Conservation (phyloP, 2,888 invertebrate species). For the Eurois occulta region DNA sequence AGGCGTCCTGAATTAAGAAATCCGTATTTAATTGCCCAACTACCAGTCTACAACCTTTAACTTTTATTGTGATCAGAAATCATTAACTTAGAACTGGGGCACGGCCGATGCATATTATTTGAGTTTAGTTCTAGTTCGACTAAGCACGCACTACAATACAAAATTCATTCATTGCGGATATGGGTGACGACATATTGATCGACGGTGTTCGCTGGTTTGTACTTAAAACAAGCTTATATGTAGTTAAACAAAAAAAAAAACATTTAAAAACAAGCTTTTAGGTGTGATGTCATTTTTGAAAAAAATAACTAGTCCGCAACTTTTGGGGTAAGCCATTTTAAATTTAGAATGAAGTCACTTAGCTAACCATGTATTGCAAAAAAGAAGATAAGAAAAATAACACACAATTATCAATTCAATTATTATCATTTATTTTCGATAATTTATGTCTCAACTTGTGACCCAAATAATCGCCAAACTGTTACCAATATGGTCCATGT, state of each 20-base stretch:
- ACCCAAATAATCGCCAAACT: background rate
- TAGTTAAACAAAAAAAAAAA: background rate
- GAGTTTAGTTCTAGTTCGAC: constrained; percentile 26
- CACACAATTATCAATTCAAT: no score
- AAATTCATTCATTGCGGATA: background rate
- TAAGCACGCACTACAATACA: background rate
- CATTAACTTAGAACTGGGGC: constrained; percentile 57
- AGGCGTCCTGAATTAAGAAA: constrained; percentile 62
- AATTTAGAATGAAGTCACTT: background rate
- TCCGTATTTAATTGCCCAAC: constrained; percentile 55
- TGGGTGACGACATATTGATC: background rate
- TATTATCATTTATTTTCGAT: no score
- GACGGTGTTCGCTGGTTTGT: background rate
- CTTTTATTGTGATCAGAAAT: constrained; percentile 72
- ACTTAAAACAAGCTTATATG: background rate
- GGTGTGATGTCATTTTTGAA: background rate
- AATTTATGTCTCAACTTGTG: no score
- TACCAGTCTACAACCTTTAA: constrained; percentile 67
- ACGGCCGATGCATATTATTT: constrained; percentile 63
- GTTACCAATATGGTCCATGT: background rate
- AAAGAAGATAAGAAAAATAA: no score
- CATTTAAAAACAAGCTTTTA: background rate
- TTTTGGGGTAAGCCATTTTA: background rate
- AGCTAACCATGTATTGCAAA: constrained; percentile 1
- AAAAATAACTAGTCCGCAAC: no score